Evolutionary conservation across 2,888 invertebrate genomes (phyloP), one percentile per base, ranked within the genome.

Genomic region (Cyclophora punctaria): DNA sequence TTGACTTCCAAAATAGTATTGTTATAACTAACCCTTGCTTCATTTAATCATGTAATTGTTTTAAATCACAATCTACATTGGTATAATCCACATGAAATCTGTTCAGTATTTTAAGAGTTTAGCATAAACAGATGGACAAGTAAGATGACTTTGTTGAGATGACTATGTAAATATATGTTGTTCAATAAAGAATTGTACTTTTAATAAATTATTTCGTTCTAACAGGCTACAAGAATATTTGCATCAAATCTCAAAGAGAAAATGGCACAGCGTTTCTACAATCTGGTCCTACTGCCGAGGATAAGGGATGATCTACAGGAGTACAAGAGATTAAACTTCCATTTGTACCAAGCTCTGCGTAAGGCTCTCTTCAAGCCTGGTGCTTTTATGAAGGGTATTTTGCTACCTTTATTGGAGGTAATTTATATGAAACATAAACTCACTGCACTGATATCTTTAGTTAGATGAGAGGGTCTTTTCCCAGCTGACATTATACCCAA

Each of bases 291-390:
- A 6, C 80, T 99, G 44, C 99, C 99, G 0, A 90, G 96, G 53
- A 90, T 99, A 34, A 90, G 99, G 50, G 99, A 99, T 80, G 99
- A 99, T 78, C 93, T 99, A 48, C 93, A 93, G 4, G 98, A 98
- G 81, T 99, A 95, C 76, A 98, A 98, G 80, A 92, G 95, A 71
- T 88, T 99, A 2, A 99, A 99, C 83, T 97, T 97, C 76, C 99
- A 99, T 81, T 88, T 99, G 35, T 99, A 98, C 79, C 96, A 97
- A 71, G 97, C 99, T 0, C 75, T 99, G 46, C 91, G 94, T 57
- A 98, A 98, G 81, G 92, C 99, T 0, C 89, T 99, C 1, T 99
- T 96, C 80, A 99, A 99, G 77, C 98, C 99, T 44, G 97, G 95
- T 34, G 99, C 96, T 44, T 99, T 99, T 69, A 98, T 99, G 95